Percentiles rank a stretch among this genome's conserved stretches.
Conservation (phyloP, 2,113 vertebrate genomes). For the Hoplias malabaricus region DNA sequence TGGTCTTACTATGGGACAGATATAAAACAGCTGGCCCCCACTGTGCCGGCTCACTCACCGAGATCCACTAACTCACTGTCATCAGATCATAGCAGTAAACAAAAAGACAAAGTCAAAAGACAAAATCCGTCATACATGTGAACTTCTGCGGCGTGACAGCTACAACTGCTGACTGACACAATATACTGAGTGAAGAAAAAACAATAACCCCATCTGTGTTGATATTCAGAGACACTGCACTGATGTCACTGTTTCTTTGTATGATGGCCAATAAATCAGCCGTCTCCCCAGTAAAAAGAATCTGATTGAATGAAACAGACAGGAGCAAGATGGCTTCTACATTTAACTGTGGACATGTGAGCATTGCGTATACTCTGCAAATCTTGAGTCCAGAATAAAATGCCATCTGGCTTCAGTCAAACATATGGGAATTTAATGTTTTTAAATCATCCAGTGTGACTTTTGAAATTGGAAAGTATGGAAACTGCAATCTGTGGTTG, state of each 20-base stretch:
- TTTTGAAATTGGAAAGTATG: too few species aligned
- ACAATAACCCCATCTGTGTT: background rate
- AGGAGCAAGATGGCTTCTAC: background rate
- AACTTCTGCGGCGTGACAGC: background rate
- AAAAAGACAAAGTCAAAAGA: background rate
- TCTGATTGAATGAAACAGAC: slow-evolving; percentile 3
- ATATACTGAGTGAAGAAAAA: background rate
- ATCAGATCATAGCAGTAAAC: background rate
- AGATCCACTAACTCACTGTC: background rate
- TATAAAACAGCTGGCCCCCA: background rate
- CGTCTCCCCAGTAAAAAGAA: background rate
- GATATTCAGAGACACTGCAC: slow-evolving; percentile 1
- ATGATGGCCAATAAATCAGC: background rate
- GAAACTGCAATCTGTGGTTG: too few species aligned
- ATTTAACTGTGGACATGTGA: background rate
- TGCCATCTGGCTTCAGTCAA: background rate
- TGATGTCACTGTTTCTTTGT: background rate
- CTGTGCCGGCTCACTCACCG: background rate
- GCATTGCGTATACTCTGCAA: background rate
- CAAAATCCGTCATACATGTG: background rate
- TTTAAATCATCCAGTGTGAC: too few species aligned
- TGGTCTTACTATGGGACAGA: slow-evolving; percentile 10
- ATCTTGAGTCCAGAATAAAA: background rate
- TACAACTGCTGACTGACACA: background rate
- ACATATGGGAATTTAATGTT: too few species aligned